These are phyloP conservation scores for Pangasius larnaudii DNA, from an alignment of 2,797 vertebrate genomes.

Conservation along the genomic window DNA sequence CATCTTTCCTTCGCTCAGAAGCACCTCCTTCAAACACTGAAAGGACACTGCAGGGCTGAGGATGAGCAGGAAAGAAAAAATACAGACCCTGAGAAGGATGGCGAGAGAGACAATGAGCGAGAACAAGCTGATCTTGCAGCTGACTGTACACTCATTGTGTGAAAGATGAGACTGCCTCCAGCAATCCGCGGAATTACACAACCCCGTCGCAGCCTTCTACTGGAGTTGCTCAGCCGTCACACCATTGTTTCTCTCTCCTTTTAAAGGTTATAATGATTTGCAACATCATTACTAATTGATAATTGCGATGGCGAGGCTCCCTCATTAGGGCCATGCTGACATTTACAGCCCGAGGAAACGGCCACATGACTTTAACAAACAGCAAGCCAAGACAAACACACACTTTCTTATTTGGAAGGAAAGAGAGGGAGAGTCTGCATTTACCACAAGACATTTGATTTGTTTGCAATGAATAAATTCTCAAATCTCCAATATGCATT, in stretches of 20 bases:
- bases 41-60: conserved; percentile 46
- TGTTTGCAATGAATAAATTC: conserved; percentile 4
- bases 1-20: conserved; percentile 37
- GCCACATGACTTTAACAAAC: conserved; percentile 55
- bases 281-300: conserved; percentile 77
- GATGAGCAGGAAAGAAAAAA: background rate
- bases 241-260: background rate
- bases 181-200: conserved; percentile 48
- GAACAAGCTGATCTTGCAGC: conserved; percentile 33
- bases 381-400: conserved; percentile 40
- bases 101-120: conserved; percentile 23
- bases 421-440: background rate
- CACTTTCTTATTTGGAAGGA: background rate
- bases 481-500: background rate
- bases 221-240: background rate
- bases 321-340: conserved; percentile 68
- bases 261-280: conserved; percentile 67
- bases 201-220: conserved; percentile 17
- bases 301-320: conserved; percentile 66
- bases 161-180: conserved; percentile 56
- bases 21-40: conserved; percentile 45
- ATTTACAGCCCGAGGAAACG: conserved; percentile 64
- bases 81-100: conserved; percentile 25
- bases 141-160: conserved; percentile 44
- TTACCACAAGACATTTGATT: background rate